A percentile compares a stretch with the other conserved stretches of the same genome.
Evolutionary conservation across 2,888 invertebrate genomes (phyloP).

Genomic region (Synanthedon vespiformis): DNA sequence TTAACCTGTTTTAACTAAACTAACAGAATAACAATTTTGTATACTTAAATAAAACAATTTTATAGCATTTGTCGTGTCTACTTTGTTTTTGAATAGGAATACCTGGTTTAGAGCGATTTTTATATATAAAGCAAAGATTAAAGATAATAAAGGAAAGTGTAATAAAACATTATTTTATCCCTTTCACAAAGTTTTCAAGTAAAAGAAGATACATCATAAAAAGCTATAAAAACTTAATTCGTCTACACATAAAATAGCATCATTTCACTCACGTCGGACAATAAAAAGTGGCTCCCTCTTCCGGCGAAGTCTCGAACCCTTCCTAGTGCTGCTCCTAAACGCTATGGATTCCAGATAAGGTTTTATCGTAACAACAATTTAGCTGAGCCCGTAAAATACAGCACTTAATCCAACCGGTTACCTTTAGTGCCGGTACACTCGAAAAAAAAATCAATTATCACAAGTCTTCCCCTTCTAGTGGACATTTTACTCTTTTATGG

Average conservation of each 20-base stretch:
- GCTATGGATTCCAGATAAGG: conserved; percentile 45
- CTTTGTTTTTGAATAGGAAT: too few relatives aligned
- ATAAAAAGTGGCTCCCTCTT: conserved; percentile 27
- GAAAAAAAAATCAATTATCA: too few relatives aligned
- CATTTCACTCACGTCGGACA: conserved; percentile 49
- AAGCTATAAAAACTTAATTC: background rate
- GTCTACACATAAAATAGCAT: conserved; percentile 17
- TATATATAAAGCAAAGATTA: too few relatives aligned
- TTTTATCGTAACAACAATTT: conserved; percentile 56
- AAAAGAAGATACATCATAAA: background rate
- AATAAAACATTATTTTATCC: too few relatives aligned
- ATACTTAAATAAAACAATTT: too few relatives aligned
- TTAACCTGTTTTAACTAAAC: too few relatives aligned
- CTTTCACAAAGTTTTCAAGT: background rate
- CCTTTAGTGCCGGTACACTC: conserved; percentile 23
- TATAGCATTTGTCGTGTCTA: too few relatives aligned
- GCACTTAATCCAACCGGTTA: conserved; percentile 37
- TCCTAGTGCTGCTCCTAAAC: conserved; percentile 9
- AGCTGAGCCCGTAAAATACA: conserved; percentile 40
- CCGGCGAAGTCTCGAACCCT: background rate
- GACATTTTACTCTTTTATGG: too few relatives aligned
- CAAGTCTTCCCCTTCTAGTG: too few relatives aligned
- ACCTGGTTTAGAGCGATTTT: too few relatives aligned
- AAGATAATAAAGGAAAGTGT: too few relatives aligned
- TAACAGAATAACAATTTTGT: too few relatives aligned